Conservation (phyloP, 2,888 invertebrate species). For the Eristalis tenax region DNA sequence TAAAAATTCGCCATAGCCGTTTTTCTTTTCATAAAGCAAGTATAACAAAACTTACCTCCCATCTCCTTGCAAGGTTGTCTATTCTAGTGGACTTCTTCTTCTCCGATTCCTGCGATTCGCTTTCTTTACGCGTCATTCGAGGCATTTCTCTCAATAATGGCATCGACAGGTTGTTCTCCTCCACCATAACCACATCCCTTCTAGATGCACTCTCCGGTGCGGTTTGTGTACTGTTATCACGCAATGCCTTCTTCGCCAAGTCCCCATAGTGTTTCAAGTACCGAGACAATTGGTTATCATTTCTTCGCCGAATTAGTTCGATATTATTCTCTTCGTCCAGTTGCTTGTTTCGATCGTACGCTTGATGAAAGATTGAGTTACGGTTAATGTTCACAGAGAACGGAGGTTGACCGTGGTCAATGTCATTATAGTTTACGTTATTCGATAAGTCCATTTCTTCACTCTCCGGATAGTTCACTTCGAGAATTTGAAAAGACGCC, state of each 20-base stretch:
- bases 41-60: slow-evolving; percentile 81
- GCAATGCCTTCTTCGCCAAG: slow-evolving; percentile 75
- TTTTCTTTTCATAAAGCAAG: neutral
- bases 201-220: slow-evolving; percentile 75
- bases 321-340: slow-evolving; percentile 75
- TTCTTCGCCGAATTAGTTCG: slow-evolving; percentile 76
- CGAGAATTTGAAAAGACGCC: slow-evolving; percentile 73
- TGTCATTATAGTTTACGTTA: slow-evolving; percentile 43
- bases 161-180: slow-evolving; percentile 83
- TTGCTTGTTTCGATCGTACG: slow-evolving; percentile 64
- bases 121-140: slow-evolving; percentile 77
- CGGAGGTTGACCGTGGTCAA: slow-evolving; percentile 53
- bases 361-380: slow-evolving; percentile 77
- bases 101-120: slow-evolving; percentile 44
- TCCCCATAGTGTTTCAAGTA: slow-evolving; percentile 80
- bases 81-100: slow-evolving; percentile 73
- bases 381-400: slow-evolving; percentile 77
- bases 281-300: slow-evolving; percentile 77
- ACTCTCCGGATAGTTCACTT: slow-evolving; percentile 67
- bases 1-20: neutral
- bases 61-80: slow-evolving; percentile 81
- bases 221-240: slow-evolving; percentile 78
- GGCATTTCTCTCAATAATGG: slow-evolving; percentile 85
- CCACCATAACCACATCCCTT: slow-evolving; percentile 77
- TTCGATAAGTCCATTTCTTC: slow-evolving; percentile 72